A percentile compares a stretch with the other conserved stretches of the same genome.
Evolutionary conservation across 2,113 vertebrate species (phyloP).

Genomic region (Pterocles burchelli): DNA sequence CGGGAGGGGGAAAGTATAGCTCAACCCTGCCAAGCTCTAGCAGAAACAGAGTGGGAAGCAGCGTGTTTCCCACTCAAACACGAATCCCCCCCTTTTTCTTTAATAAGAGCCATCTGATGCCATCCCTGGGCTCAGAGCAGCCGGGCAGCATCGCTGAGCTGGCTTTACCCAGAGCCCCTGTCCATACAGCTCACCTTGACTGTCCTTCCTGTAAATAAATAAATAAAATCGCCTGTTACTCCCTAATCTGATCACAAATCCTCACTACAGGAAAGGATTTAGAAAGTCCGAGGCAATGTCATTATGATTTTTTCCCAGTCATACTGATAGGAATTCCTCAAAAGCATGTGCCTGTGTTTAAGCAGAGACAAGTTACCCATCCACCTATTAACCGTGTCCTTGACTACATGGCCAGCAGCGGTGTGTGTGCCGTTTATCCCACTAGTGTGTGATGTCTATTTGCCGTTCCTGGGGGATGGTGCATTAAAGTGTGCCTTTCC

Average conservation of each 20-base stretch:
- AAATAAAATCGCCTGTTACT: not conserved
- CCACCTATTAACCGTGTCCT: not conserved
- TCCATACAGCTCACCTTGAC: conserved; percentile 28
- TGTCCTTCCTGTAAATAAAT: conserved; percentile 53
- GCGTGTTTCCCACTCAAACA: not conserved
- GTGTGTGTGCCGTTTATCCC: not conserved
- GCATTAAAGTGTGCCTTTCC: not conserved
- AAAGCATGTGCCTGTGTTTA: not conserved
- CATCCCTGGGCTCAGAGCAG: not conserved
- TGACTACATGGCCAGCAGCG: not conserved
- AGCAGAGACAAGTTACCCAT: not conserved
- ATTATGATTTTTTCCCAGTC: not conserved
- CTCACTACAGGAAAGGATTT: conserved; percentile 18
- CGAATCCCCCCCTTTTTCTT: not conserved
- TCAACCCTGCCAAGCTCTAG: conserved; percentile 1
- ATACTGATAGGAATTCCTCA: conserved; percentile 18
- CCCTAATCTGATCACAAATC: conserved; percentile 56
- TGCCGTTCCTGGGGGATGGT: not conserved
- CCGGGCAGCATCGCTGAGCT: not conserved
- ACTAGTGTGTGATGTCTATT: rapidly evolving
- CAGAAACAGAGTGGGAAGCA: conserved; percentile 47
- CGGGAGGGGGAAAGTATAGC: not conserved
- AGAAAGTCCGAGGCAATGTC: not conserved
- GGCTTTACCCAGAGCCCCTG: not conserved
- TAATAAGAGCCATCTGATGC: not conserved